phyloP scores from a whole-genome alignment of 2,888 invertebrate genomes.

The Spilarctia lutea region DNA sequence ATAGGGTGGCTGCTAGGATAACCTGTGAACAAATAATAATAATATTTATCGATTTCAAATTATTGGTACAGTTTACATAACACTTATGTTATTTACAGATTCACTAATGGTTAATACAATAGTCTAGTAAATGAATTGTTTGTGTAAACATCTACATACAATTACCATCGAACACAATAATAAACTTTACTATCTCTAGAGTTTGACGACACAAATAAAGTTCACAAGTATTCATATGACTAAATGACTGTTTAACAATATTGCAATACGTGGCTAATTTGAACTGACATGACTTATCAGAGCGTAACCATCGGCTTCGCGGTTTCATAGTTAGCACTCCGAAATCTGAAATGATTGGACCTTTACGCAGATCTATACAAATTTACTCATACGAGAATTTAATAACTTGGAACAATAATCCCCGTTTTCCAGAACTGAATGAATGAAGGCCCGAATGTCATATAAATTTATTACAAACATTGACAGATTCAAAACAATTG shows the following conservation, averaged over 20 bases:
- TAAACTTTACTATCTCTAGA: neutral
- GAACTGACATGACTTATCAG: slow-evolving; percentile 51
- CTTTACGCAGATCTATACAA: slow-evolving; percentile 35
- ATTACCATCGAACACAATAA: neutral
- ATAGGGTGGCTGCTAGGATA: slow-evolving; percentile 81
- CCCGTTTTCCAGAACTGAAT: too few relatives aligned
- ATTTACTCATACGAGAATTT: slow-evolving; percentile 43
- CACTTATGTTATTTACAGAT: too few relatives aligned
- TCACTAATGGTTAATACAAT: too few relatives aligned
- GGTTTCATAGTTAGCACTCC: slow-evolving; percentile 47
- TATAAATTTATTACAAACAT: too few relatives aligned
- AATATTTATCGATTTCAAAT: too few relatives aligned
- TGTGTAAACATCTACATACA: neutral
- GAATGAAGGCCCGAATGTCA: too few relatives aligned
- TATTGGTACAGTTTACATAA: too few relatives aligned
- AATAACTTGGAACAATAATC: slow-evolving; percentile 20
- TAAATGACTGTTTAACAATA: neutral
- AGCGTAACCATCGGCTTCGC: slow-evolving; percentile 51
- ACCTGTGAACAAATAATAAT: slow-evolving; percentile 70
- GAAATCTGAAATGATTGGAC: slow-evolving; percentile 33
- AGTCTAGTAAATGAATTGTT: too few relatives aligned
- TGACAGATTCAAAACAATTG: too few relatives aligned
- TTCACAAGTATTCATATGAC: neutral
- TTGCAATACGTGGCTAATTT: slow-evolving; percentile 25
- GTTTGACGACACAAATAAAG: neutral